Base-by-base conservation (phyloP, 2,797 vertebrate genomes). In the Oryzias dopingdopingensis region DNA sequence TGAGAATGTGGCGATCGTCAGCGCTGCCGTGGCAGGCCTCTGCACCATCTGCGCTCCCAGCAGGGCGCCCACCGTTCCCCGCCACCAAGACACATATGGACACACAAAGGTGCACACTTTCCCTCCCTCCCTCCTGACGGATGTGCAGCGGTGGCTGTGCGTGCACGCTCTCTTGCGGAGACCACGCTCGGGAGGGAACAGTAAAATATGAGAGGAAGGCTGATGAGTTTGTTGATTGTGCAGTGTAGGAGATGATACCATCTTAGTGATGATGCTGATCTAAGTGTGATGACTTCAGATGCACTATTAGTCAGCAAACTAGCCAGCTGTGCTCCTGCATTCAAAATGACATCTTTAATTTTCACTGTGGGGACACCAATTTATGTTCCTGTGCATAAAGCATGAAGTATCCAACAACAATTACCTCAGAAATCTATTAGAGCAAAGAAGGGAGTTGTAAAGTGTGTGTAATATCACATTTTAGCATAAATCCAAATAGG, bases 31-130 rank as follows among this genome's bases (percentile, higher is more conserved):
- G 86, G 85, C 88, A 86, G 86, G 81, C 86, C 85, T 81, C 83
- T 65, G 86, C 84, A 84, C 89, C 90, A 91, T 91, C 89, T 91
- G 88, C 85, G 86, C 84, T 83, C 88, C 87, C 88, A 90, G 88
- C 86, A 89, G 88, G 89, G 37, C 63, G 64, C 74, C 69, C 71
- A 63, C 79, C 67, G 53, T 56, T 77, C 83, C 2, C 67, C 62
- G 72, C 84, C 87, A 85, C 80, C 77, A 78, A 81, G 77, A 86
- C 86, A 59, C 83, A 88, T 82, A 86, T 83, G 82, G 85, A 85
- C 83, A 80, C 79, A 82, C 86, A 88, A 86, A 88, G 87, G 84
- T 86, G 77, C 79, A 79, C 80, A 26, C 81, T 80, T 67, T 74
- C 73, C 32, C 66, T 22, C 61, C 37, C 60, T 15, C 47, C 42